Conservation (phyloP, 2,113 vertebrate genomes). For the Anas platyrhynchos region DNA sequence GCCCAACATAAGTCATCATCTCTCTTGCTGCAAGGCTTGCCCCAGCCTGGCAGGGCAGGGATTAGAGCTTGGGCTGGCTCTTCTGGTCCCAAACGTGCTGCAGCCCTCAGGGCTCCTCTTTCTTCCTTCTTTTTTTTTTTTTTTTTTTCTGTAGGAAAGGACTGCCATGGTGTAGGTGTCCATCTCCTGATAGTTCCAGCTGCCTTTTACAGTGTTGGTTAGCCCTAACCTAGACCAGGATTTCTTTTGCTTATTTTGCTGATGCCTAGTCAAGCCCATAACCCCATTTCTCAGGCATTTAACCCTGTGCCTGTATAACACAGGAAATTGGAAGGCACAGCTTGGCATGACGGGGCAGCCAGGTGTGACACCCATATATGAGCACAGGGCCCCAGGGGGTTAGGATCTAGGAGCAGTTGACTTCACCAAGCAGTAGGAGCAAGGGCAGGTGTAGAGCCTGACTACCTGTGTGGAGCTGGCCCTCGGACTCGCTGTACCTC, state of each 20-base stretch:
- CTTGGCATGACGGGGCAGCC: fast-evolving
- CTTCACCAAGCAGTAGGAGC: not conserved
- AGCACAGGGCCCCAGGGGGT: not conserved
- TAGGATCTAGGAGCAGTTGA: not conserved
- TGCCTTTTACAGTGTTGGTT: not conserved
- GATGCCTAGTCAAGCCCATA: not conserved
- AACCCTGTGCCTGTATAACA: not conserved
- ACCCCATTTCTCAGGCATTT: conserved; percentile 11
- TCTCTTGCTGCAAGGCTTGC: not conserved
- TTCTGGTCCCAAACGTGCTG: not conserved
- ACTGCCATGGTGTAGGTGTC: not conserved
- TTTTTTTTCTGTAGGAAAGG: not conserved
- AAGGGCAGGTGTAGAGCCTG: fast-evolving
- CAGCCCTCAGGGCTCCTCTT: not conserved
- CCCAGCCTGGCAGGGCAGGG: not conserved
- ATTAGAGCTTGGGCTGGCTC: not conserved
- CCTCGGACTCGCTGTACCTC: not conserved
- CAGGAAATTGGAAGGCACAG: not conserved
- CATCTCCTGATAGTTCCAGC: not conserved
- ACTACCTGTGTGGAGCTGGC: not conserved
- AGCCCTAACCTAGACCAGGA: not conserved
- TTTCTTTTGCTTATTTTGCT: not conserved
- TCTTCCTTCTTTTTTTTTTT: not conserved
- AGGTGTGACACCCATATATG: not conserved
- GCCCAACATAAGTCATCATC: fast-evolving